These are phyloP conservation scores for Drosophila sproati DNA, from an alignment of 1,140 invertebrate genomes.

Conservation along the genomic window DNA sequence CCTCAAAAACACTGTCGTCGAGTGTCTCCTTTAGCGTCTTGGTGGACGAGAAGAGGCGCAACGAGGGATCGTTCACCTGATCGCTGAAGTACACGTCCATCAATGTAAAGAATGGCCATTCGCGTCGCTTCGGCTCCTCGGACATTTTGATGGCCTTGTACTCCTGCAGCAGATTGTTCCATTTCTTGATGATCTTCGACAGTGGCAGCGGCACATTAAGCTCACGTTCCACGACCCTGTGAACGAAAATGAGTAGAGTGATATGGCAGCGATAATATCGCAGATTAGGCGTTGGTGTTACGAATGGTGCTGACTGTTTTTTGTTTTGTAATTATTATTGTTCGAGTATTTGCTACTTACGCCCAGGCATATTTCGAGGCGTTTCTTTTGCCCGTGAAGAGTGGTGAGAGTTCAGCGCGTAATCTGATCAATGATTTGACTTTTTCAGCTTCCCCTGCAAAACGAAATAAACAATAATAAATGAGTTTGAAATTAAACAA, in stretches of 20 bases:
- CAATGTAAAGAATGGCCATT: slow-evolving; percentile 84
- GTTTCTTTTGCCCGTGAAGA: slow-evolving; percentile 84
- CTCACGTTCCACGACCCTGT: slow-evolving; percentile 82
- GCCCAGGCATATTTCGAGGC: slow-evolving; percentile 85
- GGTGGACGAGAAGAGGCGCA: slow-evolving; percentile 83
- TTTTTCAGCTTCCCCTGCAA: slow-evolving; percentile 84
- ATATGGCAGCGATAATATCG: background rate
- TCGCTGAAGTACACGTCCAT: slow-evolving; percentile 85
- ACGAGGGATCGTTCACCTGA: slow-evolving; percentile 84
- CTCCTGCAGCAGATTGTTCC: slow-evolving; percentile 84
- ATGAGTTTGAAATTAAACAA: slow-evolving; percentile 24
- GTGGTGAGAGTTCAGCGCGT: slow-evolving; percentile 82
- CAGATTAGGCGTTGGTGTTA: slow-evolving; percentile 30
- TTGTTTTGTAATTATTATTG: background rate
- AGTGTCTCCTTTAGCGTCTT: slow-evolving; percentile 83
- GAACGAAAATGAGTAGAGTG: slow-evolving; percentile 4
- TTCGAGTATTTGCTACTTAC: slow-evolving; percentile 69
- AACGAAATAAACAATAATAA: slow-evolving; percentile 29
- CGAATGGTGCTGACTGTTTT: background rate
- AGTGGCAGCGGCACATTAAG: slow-evolving; percentile 83
- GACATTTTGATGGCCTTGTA: slow-evolving; percentile 85
- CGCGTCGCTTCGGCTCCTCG: slow-evolving; percentile 84
- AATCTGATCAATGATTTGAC: slow-evolving; percentile 84
- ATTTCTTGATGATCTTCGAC: slow-evolving; percentile 85
- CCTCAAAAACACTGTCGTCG: slow-evolving; percentile 84